phyloP scores from a whole-genome alignment of 2,888 invertebrate species.

The Lochmaea crataegi region DNA sequence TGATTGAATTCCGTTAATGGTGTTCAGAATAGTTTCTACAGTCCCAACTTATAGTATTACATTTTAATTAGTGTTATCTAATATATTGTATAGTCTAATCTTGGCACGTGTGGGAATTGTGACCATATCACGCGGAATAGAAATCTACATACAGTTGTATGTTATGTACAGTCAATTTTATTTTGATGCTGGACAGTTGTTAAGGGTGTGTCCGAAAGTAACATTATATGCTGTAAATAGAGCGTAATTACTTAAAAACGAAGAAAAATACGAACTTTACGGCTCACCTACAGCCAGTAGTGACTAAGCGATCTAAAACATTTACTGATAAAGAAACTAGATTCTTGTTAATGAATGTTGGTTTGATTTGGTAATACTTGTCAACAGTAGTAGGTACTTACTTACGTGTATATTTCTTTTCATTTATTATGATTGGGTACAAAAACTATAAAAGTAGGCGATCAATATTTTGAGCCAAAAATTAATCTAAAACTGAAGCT shows the following conservation, averaged over 20 bases:
- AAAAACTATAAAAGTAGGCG: no score
- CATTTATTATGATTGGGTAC: no score
- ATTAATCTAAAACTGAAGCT: no score
- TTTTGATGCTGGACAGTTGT: conserved; percentile 8
- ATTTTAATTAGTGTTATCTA: conserved; percentile 57
- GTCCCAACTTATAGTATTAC: conserved; percentile 39
- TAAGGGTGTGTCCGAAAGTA: conserved; percentile 27
- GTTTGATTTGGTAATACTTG: neutral
- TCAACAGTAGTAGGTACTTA: neutral
- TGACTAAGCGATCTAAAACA: conserved; percentile 32
- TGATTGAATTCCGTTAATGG: no score
- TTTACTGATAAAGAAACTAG: neutral
- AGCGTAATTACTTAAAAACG: conserved; percentile 27
- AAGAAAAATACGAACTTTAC: neutral
- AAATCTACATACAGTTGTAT: conserved; percentile 33
- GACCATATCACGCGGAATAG: conserved; percentile 30
- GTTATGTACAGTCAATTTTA: conserved; percentile 9
- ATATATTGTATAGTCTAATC: conserved; percentile 47
- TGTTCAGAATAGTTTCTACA: no score
- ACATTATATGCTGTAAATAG: conserved; percentile 33
- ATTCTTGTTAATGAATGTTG: neutral
- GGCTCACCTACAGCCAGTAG: conserved; percentile 49
- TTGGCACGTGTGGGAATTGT: conserved; percentile 38
- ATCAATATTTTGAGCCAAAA: no score
- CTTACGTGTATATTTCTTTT: no score